Base-by-base conservation (phyloP, 2,888 invertebrate species). In the Drosophila maculinotata region DNA sequence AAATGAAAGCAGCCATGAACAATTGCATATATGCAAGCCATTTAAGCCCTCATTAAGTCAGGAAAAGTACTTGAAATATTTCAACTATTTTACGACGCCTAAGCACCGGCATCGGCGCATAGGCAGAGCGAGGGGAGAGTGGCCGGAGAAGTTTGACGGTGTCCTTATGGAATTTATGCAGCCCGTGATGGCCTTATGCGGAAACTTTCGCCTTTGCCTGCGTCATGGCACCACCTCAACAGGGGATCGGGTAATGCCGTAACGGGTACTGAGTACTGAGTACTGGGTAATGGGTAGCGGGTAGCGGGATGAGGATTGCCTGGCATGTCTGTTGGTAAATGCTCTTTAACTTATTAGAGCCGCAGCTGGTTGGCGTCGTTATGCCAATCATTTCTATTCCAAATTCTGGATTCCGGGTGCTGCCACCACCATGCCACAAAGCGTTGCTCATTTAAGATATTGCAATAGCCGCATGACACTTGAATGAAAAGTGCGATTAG, bases 41-140 rank as follows among this genome's bases (percentile, higher is more conserved):
- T 78, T 78, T 78, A 76, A 78, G 69, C 78, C 68, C 78, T 78
- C 78, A 78, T 78, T 78, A 78, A 78, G 78, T 73, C 78, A 45
- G 65, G 35, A 59, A 78, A 78, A 78, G 67, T 78, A 76, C 49
- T 59, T 49, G 63, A 76, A 76, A 78, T 76, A 78, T 78, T 78
- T 78, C 63, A 78, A 78, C 78, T 78, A 78, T 78, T 78, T 76
- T 68, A 78, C 73, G 68, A 68, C 73, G 76, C 78, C 78, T 78
- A 76, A 68, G 76, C 69, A 75, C 72, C 63, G 59, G 54, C 58
- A 30, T 60, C 58, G 57, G 48, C 52, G 59, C 58, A 53, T 56
- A 59, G 58, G 41, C 53, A 52, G 15, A 2, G 33, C 8, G n/a
- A 15, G 25, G 9, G 10, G n/a, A n/a, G 25, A 12, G 30, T 8